Percentiles rank a stretch among this genome's conserved stretches.
Evolutionary conservation across 2,797 vertebrate genomes (phyloP).

Genomic region (Molothrus ater): DNA sequence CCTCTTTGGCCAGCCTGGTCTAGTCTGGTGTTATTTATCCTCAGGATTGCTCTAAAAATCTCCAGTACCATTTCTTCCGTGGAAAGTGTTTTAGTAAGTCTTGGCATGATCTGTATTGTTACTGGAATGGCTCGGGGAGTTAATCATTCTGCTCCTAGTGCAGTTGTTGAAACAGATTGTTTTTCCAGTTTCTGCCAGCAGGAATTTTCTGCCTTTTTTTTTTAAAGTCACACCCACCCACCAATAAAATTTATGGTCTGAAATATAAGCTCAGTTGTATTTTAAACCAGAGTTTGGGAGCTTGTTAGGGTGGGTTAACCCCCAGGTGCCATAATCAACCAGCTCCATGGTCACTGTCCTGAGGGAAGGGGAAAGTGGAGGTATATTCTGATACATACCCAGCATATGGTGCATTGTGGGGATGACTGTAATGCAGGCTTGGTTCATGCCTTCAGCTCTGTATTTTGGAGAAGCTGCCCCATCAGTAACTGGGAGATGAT

Average conservation of each 20-base stretch:
- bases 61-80: not conserved
- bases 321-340: not conserved
- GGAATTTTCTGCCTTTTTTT: not conserved
- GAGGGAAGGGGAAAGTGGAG: not conserved
- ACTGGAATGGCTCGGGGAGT: conserved; percentile 15
- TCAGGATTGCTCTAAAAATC: not conserved
- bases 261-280: not conserved
- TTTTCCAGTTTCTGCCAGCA: conserved; percentile 44
- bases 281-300: not conserved
- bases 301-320: not conserved
- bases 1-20: not conserved
- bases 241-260: conserved; percentile 19
- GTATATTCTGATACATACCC: accelerated
- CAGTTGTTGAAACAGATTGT: conserved; percentile 42
- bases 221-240: not conserved
- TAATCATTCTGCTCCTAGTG: conserved; percentile 32
- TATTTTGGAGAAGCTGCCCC: not conserved
- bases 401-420: not conserved
- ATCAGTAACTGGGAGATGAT: not conserved
- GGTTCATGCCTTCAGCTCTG: not conserved
- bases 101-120: conserved; percentile 44
- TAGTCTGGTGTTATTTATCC: not conserved
- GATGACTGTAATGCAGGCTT: not conserved
- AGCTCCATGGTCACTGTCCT: not conserved
- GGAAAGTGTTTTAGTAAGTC: conserved; percentile 9